Base-by-base conservation (phyloP, 2,888 invertebrate species). In the Drosophila affinis region DNA sequence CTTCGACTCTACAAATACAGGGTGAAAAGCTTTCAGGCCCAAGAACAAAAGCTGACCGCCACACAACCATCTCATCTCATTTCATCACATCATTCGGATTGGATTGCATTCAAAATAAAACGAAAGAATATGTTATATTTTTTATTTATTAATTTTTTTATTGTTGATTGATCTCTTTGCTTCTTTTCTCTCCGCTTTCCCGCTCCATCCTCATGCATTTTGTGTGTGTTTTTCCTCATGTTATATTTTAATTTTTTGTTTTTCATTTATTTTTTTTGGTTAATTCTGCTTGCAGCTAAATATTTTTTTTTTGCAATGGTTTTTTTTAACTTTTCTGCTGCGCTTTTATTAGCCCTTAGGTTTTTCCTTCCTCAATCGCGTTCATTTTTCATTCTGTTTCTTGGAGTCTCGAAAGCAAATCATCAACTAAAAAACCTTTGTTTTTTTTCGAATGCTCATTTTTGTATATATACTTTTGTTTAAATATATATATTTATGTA, bases 231-330 rank as follows among this genome's bases (percentile, higher is more conserved):
- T 60, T 76, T 73, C 68, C 39, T 39, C 39, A 39, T 39, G 1
- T 72, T 67, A 69, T 67, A 21, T 72, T 74, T 67, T 46, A 44
- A 57, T 63, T 71, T 74, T 74, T 76, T 27, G 27, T 27, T 27
- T 27, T 29, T 29, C 67, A 53, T 72, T 69, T 72, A 67, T 63
- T 72, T 72, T 72, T 72, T 81, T 74, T 78, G 75, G 75, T 81
- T 77, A 78, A 78, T 79, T 81, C 86, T 81, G 79, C 86, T 86
- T 83, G 77, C 75, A 86, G 86, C 86, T 86, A 86, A 79, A 77
- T 69, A 69, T 75, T 73, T 71, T 57, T 77, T 55, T 57, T 64
- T 53, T 72, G 71, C 62, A 57, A 61, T 69, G 47, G 47, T 27
- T 55, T 12, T 34, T 67, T 12, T 34, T 56, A 29, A 21, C 21